A percentile compares a stretch with the other conserved stretches of the same genome.
Conservation (phyloP, 1,140 invertebrate species). For the Mesaphorura yosii region DNA sequence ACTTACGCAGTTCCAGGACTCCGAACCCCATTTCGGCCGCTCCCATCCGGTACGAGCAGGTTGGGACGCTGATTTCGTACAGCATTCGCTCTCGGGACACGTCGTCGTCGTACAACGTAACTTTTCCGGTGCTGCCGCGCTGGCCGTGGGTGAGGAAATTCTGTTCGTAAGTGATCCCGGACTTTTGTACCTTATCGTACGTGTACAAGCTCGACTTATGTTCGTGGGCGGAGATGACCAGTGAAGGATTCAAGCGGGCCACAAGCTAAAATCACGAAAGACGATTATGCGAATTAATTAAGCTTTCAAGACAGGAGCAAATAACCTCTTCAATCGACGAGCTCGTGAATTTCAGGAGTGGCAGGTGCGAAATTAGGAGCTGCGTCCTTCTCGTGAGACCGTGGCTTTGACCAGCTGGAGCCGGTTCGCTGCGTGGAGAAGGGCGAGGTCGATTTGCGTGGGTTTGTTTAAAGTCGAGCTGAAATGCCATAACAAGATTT, state of each 20-base stretch:
- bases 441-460: too few species aligned
- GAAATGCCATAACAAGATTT: too few species aligned
- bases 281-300: neutral
- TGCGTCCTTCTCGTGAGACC: too few species aligned
- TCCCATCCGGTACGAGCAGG: slow-evolving; percentile 91
- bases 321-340: too few species aligned
- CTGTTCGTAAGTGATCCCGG: neutral
- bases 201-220: slow-evolving; percentile 44
- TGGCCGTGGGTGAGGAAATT: neutral
- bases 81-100: too few species aligned
- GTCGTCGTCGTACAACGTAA: too few species aligned
- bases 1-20: slow-evolving; percentile 59
- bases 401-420: too few species aligned
- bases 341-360: too few species aligned
- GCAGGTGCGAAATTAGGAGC: too few species aligned
- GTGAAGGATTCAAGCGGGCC: slow-evolving; percentile 53
- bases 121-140: slow-evolving; percentile 5
- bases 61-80: slow-evolving; percentile 79
- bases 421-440: too few species aligned
- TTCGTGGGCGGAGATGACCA: slow-evolving; percentile 75
- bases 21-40: slow-evolving; percentile 70
- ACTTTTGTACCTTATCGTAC: neutral
- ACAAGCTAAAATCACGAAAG: slow-evolving; percentile 44
- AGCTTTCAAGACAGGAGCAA: too few species aligned
- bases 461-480: too few species aligned